Conservation (phyloP, 2,888 invertebrate genomes). For the Cyrtodaria siliqua region DNA sequence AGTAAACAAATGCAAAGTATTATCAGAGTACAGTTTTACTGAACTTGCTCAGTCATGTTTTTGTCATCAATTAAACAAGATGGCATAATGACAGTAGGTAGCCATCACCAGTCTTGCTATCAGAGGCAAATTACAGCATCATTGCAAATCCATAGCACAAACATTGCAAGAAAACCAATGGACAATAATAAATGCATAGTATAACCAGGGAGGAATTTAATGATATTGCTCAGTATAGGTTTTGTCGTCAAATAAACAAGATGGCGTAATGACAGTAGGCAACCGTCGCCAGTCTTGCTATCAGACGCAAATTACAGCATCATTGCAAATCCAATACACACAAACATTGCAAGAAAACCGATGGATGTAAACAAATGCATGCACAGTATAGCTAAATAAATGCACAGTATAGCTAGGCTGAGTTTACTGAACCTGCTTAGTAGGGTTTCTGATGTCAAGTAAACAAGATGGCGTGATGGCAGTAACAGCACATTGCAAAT, state of each 20-base stretch:
- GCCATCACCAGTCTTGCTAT: slow-evolving; percentile 47
- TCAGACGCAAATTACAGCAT: slow-evolving; percentile 39
- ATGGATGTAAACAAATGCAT: too few relatives aligned
- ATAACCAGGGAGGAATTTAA: too few relatives aligned
- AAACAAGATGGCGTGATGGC: slow-evolving; percentile 5
- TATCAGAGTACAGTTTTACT: too few relatives aligned
- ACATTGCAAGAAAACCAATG: too few relatives aligned
- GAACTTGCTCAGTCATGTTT: not conserved
- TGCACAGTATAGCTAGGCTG: too few relatives aligned
- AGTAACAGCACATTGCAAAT: slow-evolving; percentile 4
- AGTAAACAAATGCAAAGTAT: too few relatives aligned
- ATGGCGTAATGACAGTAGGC: not conserved
- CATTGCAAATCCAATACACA: not conserved
- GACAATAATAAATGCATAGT: too few relatives aligned
- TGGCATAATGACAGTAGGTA: slow-evolving; percentile 53
- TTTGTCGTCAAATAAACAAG: not conserved
- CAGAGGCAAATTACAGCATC: slow-evolving; percentile 36
- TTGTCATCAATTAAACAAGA: slow-evolving; percentile 26
- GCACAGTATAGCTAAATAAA: too few relatives aligned
- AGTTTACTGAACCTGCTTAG: slow-evolving; percentile 8
- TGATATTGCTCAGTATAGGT: not conserved
- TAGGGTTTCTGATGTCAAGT: not conserved
- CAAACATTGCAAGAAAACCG: too few relatives aligned
- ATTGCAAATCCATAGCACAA: too few relatives aligned
- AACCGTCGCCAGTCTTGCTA: slow-evolving; percentile 43